Evolutionary conservation across 2,888 invertebrate genomes (phyloP).

Genomic region (Caenorhabditis parvicauda): DNA sequence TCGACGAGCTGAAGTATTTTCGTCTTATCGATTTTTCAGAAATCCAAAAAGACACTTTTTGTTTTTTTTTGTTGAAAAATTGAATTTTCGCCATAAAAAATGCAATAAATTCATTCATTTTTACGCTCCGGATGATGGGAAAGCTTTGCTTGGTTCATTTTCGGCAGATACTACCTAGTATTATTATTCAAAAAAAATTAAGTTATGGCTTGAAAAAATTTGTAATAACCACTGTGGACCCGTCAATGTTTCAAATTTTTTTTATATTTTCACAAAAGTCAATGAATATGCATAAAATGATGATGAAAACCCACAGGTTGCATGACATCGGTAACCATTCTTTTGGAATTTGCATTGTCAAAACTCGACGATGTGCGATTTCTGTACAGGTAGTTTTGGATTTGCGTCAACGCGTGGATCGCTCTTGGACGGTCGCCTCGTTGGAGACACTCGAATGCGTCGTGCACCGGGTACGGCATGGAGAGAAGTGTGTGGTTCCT

Average conservation of each 20-base stretch:
- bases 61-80: not conserved
- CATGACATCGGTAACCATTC: conserved; percentile 21
- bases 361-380: conserved; percentile 19
- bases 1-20: conserved; percentile 19
- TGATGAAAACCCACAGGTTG: conserved; percentile 13
- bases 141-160: no score
- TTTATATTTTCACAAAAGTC: no score
- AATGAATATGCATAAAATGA: no score
- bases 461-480: conserved; percentile 41
- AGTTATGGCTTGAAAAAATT: no score
- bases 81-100: no score
- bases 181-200: no score
- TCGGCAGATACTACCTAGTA: no score
- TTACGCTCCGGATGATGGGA: no score
- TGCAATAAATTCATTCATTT: no score
- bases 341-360: conserved; percentile 31
- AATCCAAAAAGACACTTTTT: not conserved
- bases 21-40: not conserved
- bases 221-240: no score
- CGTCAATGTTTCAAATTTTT: no score
- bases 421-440: conserved; percentile 25
- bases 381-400: conserved; percentile 30
- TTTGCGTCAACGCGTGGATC: conserved; percentile 28
- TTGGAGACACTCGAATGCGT: conserved; percentile 37
- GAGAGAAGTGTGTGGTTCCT: conserved; percentile 42